phyloP scores from a whole-genome alignment of 2,113 vertebrate species.

The Engystomops pustulosus region DNA sequence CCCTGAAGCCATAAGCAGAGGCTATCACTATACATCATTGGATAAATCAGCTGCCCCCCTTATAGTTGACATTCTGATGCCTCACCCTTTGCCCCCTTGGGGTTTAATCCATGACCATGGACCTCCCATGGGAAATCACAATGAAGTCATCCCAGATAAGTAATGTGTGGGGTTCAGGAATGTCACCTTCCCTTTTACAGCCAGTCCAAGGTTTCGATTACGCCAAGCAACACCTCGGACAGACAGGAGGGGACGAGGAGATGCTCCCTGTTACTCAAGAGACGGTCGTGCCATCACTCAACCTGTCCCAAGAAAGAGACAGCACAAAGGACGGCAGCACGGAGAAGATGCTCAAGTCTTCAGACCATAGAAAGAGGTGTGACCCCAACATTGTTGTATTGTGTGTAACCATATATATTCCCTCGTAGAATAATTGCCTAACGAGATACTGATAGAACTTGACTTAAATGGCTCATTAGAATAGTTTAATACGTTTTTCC shows the following conservation, averaged over 20 bases:
- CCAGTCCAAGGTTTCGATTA: constrained; percentile 98
- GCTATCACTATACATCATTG: not conserved
- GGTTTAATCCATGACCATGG: not conserved
- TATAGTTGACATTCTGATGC: not conserved
- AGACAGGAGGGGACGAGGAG: constrained; percentile 93
- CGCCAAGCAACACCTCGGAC: constrained; percentile 96
- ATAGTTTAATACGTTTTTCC: too few relatives aligned
- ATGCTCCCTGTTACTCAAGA: constrained; percentile 90
- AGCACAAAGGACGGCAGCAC: constrained; percentile 84
- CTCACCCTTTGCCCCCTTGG: too few relatives aligned
- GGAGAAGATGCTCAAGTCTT: constrained; percentile 85
- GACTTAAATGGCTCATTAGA: too few relatives aligned
- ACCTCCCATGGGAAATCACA: not conserved
- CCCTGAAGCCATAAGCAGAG: not conserved
- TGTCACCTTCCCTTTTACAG: constrained; percentile 68
- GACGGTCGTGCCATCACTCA: constrained; percentile 87
- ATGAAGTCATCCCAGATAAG: not conserved
- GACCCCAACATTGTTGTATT: not conserved
- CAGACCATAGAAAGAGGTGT: constrained; percentile 92
- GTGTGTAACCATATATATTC: not conserved
- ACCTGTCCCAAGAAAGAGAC: constrained; percentile 89
- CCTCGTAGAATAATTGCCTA: too few relatives aligned
- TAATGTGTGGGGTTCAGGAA: not conserved
- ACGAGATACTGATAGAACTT: too few relatives aligned
- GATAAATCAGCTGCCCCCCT: not conserved